These are phyloP conservation scores for Trissoscelio sp. DNA, from an alignment of 2,888 invertebrate species.

Conservation along the genomic window DNA sequence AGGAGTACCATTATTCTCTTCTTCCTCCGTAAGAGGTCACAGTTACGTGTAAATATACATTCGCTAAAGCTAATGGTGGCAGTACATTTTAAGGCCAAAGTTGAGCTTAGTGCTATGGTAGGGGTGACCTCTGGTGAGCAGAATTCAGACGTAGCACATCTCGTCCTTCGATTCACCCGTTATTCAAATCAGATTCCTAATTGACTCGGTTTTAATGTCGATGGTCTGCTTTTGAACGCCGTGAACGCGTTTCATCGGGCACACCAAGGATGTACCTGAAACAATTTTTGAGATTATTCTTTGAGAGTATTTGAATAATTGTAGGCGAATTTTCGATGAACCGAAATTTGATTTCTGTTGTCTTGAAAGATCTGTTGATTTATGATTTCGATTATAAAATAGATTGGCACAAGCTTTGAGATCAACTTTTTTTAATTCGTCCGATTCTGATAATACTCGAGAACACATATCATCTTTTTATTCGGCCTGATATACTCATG, in stretches of 20 bases:
- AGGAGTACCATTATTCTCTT: constrained; percentile 54
- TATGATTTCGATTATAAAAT: constrained; percentile 5
- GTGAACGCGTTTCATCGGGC: constrained; percentile 5
- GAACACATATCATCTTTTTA: constrained; percentile 32
- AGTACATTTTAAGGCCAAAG: constrained; percentile 60
- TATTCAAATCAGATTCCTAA: constrained; percentile 17
- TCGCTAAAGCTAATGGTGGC: constrained; percentile 51
- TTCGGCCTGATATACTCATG: constrained; percentile 5
- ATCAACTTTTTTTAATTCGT: constrained; percentile 7
- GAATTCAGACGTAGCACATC: constrained; percentile 32
- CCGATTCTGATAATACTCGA: constrained; percentile 1
- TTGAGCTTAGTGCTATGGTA: constrained; percentile 61
- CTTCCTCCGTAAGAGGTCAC: constrained; percentile 66
- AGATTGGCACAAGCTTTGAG: background rate
- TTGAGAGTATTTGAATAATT: constrained; percentile 12
- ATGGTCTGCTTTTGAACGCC: background rate
- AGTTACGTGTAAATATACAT: constrained; percentile 57
- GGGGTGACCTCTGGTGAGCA: constrained; percentile 68
- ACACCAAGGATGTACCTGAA: constrained; percentile 1
- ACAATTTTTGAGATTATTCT: constrained; percentile 24
- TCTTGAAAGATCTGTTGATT: constrained; percentile 12
- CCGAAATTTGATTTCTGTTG: background rate
- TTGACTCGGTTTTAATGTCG: background rate
- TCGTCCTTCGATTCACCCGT: constrained; percentile 19
- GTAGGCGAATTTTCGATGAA: background rate